These are phyloP conservation scores for Galagoides demidoff DNA, from an alignment of 2,797 vertebrate species.

Conservation along the genomic window DNA sequence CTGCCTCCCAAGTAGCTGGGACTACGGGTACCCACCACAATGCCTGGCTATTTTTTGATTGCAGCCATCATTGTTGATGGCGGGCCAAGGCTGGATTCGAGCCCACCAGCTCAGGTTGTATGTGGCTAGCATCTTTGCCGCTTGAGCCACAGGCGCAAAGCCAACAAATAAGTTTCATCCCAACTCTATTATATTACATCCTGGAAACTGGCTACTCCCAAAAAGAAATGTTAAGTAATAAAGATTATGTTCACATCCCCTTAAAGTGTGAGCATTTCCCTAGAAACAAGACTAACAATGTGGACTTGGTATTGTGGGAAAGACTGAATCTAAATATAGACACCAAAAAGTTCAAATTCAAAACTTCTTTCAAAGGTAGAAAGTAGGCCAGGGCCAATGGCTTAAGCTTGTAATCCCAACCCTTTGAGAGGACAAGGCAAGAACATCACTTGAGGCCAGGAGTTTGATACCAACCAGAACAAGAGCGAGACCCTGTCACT, in stretches of 20 bases:
- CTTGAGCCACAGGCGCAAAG: no score
- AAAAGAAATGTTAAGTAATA: neutral
- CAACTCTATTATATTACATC: neutral
- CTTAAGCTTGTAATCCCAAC: neutral
- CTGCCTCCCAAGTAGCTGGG: no score
- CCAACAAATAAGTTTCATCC: neutral
- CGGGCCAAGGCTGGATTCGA: no score
- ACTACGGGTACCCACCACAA: no score
- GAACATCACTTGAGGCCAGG: neutral
- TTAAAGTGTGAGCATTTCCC: neutral
- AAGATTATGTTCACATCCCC: neutral
- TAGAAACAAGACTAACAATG: neutral
- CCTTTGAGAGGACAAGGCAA: neutral
- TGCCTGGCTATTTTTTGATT: no score
- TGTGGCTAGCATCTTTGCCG: no score
- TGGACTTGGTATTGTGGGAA: constrained; percentile 3
- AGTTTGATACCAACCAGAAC: neutral
- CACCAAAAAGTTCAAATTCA: neutral
- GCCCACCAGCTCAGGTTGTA: no score
- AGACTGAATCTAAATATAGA: neutral
- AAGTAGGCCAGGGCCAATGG: neutral
- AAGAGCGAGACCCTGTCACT: neutral
- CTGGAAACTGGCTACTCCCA: neutral
- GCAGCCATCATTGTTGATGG: no score
- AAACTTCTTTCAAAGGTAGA: neutral